These are phyloP conservation scores for Pogoniulus pusillus DNA, from an alignment of 2,797 vertebrate genomes.

Conservation along the genomic window DNA sequence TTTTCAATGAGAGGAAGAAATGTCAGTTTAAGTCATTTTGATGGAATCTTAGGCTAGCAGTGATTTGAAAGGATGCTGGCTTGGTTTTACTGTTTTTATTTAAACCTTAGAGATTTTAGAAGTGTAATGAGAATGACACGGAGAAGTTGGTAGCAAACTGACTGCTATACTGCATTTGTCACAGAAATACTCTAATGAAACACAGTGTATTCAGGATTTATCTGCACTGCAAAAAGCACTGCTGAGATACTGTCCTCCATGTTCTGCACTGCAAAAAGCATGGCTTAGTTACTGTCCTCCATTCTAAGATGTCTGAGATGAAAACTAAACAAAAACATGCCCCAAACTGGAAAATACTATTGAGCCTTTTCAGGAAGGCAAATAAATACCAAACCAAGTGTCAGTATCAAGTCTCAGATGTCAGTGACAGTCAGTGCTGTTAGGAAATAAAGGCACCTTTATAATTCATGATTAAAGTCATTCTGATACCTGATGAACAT, in stretches of 20 bases:
- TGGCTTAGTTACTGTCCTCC: neutral
- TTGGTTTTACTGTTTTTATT: neutral
- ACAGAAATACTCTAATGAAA: neutral
- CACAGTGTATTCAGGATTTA: neutral
- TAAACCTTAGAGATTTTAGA: neutral
- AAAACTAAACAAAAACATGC: neutral
- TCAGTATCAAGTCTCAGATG: accelerated
- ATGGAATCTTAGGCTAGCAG: neutral
- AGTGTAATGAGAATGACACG: neutral
- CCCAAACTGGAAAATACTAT: neutral
- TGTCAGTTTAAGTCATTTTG: neutral
- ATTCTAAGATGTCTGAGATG: neutral
- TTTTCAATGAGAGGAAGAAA: neutral
- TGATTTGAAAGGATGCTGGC: neutral
- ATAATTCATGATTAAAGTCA: neutral
- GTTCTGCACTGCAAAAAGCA: no score
- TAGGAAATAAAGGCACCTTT: neutral
- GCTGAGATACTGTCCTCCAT: no score
- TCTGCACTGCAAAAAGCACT: neutral
- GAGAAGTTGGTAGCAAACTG: neutral
- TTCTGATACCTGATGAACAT: neutral
- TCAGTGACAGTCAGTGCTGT: neutral
- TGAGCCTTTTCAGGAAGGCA: neutral
- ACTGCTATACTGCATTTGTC: neutral
- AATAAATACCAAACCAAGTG: neutral